A percentile compares a stretch with the other conserved stretches of the same genome.
These are phyloP conservation scores for Umimayanthus kanabou DNA, from an alignment of 92 coral and sea anemone species.

Conservation along the genomic window DNA sequence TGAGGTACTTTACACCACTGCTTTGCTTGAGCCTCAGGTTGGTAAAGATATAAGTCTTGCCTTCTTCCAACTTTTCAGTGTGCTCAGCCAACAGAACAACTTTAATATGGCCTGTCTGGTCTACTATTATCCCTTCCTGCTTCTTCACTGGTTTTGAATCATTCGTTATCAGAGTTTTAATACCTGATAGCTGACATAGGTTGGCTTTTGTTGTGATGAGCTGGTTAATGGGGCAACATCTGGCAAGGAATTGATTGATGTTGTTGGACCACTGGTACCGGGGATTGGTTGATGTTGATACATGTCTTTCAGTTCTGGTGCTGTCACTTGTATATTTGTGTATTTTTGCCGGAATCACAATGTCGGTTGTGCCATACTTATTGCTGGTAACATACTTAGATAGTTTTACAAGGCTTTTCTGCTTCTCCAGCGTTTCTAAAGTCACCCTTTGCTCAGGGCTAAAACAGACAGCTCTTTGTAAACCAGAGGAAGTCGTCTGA, in stretches of 20 bases:
- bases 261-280: constrained; percentile 3
- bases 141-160: constrained; percentile 43
- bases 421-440: constrained; percentile 1
- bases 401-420: constrained; percentile 14
- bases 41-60: constrained; percentile 38
- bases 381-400: neutral
- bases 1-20: constrained; percentile 44
- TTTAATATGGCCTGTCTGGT: constrained; percentile 33
- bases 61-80: constrained; percentile 41
- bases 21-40: constrained; percentile 46
- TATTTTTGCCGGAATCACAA: constrained; percentile 29
- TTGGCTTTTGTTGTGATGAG: constrained; percentile 13
- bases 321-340: neutral
- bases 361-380: constrained; percentile 23
- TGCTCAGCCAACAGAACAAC: constrained; percentile 39
- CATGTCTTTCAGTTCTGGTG: constrained; percentile 9
- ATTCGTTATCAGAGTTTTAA: neutral
- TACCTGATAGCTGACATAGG: constrained; percentile 8
- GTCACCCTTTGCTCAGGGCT: constrained; percentile 13
- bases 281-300: constrained; percentile 7
- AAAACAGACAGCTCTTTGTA: constrained; percentile 37
- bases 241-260: constrained; percentile 11
- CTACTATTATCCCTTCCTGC: constrained; percentile 35
- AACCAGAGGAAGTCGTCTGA: constrained; percentile 38
- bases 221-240: constrained; percentile 30